Base-by-base conservation (phyloP, 1,140 invertebrate species). In the Tribolium castaneum region DNA sequence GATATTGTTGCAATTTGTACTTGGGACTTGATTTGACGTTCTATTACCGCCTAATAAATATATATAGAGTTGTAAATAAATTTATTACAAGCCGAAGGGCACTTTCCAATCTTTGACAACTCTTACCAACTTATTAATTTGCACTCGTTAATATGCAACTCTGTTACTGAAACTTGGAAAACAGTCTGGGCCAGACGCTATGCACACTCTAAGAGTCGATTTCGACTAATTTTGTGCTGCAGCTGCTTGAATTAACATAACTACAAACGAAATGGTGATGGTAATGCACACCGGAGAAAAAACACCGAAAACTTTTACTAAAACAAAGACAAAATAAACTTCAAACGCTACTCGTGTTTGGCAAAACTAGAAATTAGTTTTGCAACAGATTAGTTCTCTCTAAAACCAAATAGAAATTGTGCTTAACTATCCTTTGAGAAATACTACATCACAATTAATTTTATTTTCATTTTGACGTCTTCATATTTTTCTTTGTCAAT, bases 1-100 rank as follows among this genome's bases (percentile, higher is more conserved):
- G 71, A 73, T 73, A 73, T 73, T 73, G 71, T 73, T 73, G 71
- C 49, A 73, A 73, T 73, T 73, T 73, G 71, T 73, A 54, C 13
- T 73, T 25, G 71, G 30, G 19, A 73, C 71, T 54, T 52, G 71
- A 73, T 73, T 73, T 73, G 71, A 52, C 71, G 52, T 73, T 73
- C 45, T 73, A 51, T 72, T 51, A 51, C 52, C 52, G 10, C 7
- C 52, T 73, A 73, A 73, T 73, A 73, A 73, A 73, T 73, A 73
- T 72, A 72, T 72, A 72, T 72, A 13, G 70, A 51, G 70, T 71
- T 62, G 56, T 30, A 62, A 66, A 34, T 66, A 35, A 66, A 35
- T 66, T 66, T 66, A 34, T 39, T 12, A 13, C 34, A 5, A 19
- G 14, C 19, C 35, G n/a, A 9, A 14, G 35, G 35, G 3, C 54